A percentile compares a stretch with the other conserved stretches of the same genome.
Evolutionary conservation across 2,797 vertebrate genomes (phyloP).

Genomic region (Hirundo rustica): DNA sequence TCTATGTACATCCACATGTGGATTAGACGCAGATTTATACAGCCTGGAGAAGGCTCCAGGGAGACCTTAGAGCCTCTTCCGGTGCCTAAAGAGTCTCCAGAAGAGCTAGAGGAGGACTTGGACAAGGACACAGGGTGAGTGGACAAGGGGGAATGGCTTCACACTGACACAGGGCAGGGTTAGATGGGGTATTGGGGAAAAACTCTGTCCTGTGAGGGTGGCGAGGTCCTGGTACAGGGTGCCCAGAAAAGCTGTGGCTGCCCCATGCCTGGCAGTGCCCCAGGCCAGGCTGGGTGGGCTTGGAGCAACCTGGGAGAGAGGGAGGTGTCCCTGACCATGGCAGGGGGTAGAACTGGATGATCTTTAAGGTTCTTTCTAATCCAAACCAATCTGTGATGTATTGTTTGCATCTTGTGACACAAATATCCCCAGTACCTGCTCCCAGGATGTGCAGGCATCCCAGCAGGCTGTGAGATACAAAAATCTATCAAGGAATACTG

Average conservation of each 20-base stretch:
- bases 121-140: neutral
- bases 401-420: neutral
- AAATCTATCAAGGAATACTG: neutral
- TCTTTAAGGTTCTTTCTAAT: neutral
- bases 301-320: accelerated
- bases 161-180: neutral
- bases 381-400: neutral
- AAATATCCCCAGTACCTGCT: neutral
- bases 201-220: neutral
- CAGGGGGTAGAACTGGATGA: neutral
- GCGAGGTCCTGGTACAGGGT: accelerated
- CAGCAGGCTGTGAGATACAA: neutral
- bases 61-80: neutral
- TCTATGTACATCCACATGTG: neutral
- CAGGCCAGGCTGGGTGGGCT: accelerated
- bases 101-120: neutral
- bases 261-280: neutral
- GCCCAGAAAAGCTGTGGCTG: neutral
- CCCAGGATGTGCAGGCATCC: neutral
- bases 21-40: neutral
- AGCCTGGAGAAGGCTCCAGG: neutral
- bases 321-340: neutral
- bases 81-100: neutral
- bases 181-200: no score
- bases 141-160: neutral